Percentiles rank a stretch among this genome's conserved stretches.
Conservation (phyloP, 2,797 vertebrate species). For the Dendrocincla tyrannina region DNA sequence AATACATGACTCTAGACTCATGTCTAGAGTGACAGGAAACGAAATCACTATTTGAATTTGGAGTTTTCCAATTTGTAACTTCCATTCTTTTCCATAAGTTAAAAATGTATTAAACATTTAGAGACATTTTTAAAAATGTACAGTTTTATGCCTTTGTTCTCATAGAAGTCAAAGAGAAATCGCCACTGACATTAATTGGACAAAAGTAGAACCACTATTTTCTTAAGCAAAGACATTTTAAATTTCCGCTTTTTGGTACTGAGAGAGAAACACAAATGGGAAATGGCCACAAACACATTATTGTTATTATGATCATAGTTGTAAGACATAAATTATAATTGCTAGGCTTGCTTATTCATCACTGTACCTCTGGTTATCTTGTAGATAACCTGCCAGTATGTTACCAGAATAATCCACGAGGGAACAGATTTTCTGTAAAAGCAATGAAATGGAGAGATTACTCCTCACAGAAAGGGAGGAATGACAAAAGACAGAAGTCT, state of each 20-base stretch:
- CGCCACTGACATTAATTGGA: not conserved
- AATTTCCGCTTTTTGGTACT: not conserved
- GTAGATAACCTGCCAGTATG: not conserved
- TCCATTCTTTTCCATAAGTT: not conserved
- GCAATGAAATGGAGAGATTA: not conserved
- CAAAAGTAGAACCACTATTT: not conserved
- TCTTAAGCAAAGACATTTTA: not conserved
- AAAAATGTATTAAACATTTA: not conserved
- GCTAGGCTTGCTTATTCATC: not conserved
- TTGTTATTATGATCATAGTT: not conserved
- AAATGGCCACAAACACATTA: not conserved
- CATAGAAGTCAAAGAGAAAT: not conserved
- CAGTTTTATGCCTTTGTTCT: not conserved
- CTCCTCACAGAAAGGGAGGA: not conserved
- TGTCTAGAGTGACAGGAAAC: not conserved
- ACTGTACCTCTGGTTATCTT: not conserved
- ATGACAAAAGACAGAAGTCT: constrained; percentile 7
- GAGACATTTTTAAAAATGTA: not conserved
- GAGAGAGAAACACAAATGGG: not conserved
- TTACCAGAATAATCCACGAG: not conserved
- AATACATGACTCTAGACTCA: not conserved
- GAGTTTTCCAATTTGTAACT: not conserved
- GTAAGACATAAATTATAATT: not conserved
- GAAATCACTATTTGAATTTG: not conserved
- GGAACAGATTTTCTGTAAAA: not conserved